Base-by-base conservation (phyloP, 1,140 invertebrate genomes). In the Platyura marginata region DNA sequence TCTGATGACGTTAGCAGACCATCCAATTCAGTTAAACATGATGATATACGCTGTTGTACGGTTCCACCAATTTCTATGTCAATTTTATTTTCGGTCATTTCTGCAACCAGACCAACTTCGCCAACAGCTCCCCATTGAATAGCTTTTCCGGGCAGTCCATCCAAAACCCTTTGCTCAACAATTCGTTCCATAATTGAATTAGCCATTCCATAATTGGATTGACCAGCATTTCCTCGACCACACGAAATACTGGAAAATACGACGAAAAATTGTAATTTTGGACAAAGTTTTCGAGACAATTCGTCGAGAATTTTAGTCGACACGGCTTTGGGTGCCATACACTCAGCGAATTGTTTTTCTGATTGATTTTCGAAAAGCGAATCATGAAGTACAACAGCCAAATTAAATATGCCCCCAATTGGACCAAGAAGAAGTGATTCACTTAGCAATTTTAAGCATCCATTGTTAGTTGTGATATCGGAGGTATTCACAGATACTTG, bases 211-310 rank as follows among this genome's bases (percentile, higher is more conserved):
- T 94, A 93, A 61, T 91, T 93, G 0, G 80, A 75, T 61, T 92
- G 88, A 3, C 88, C 88, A 34, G 77, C 74, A 61, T 93, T 92
- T 45, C 89, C 89, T 38, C 84, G 70, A 5, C 87, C 88, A 60
- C 85, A 89, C 22, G 78, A 81, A 3, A 92, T 81, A 37, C 83
- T 89, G 1, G 88, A 92, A 61, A 92, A 93, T 18, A 86, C 74
- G 3, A 79, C 74, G 49, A 81, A 81, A 49, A 75, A 67, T 58
- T 69, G 61, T 19, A 78, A 52, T 15, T 63, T 36, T 0, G 72
- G 73, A 46, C 75, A 79, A 15, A 69, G 44, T 42, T 56, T 65
- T 34, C 69, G 67, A 0, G 73, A 71, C 4, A 71, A 32, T 45
- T 67, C 62, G 50, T 80, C 77, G 44, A 79, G 53, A 48, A 71